phyloP scores from a whole-genome alignment of 2,888 invertebrate genomes.

The Lysandra bellargus region DNA sequence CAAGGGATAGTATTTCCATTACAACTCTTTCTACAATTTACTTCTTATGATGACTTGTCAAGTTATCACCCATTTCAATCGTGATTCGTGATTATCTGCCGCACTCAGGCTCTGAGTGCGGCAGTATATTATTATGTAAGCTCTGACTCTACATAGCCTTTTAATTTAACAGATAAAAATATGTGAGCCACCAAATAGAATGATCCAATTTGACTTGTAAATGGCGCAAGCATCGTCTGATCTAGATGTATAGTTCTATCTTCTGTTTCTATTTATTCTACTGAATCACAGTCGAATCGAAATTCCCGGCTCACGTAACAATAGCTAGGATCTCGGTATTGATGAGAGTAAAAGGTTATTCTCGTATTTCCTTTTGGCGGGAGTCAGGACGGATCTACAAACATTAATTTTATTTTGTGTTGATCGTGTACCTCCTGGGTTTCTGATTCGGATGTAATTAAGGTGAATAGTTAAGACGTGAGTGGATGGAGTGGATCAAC shows the following conservation, averaged over 20 bases:
- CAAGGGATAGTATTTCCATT: constrained; percentile 20
- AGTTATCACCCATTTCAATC: not conserved
- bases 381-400: not conserved
- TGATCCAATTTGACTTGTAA: not conserved
- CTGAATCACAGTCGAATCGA: constrained; percentile 3
- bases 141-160: not conserved
- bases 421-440: not conserved
- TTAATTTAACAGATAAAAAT: not conserved
- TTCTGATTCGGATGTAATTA: not conserved
- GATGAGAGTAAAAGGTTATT: constrained; percentile 1
- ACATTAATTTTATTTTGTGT: not conserved
- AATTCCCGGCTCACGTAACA: not conserved
- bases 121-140: not conserved
- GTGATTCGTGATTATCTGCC: not conserved
- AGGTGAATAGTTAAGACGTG: too few relatives aligned
- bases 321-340: constrained; percentile 14
- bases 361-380: not conserved
- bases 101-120: not conserved
- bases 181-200: not conserved
- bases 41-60: not conserved
- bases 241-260: not conserved
- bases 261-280: constrained; percentile 3
- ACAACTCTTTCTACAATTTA: not conserved
- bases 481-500: too few relatives aligned
- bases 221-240: not conserved